phyloP scores from a whole-genome alignment of 2,888 invertebrate species.

The Pemphredon lugubris region DNA sequence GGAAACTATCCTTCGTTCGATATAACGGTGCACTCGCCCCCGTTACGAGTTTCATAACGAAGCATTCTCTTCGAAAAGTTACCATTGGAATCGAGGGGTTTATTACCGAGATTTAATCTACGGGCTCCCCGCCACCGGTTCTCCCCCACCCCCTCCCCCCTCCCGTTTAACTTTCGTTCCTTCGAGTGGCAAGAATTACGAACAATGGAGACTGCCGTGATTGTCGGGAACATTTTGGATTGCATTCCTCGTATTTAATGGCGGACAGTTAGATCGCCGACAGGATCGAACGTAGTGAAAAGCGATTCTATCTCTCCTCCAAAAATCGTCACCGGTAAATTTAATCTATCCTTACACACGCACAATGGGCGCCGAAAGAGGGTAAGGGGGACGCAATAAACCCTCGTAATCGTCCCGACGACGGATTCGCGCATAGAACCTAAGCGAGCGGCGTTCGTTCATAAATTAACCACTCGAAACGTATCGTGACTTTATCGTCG shows the following conservation, averaged over 20 bases:
- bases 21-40: background rate
- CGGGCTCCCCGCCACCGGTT: no score
- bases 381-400: no score
- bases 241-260: slow-evolving; percentile 9
- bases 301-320: background rate
- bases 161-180: slow-evolving; percentile 5
- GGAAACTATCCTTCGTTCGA: no score
- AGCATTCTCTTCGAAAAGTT: background rate
- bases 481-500: no score
- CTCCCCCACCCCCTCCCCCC: no score
- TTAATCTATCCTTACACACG: no score
- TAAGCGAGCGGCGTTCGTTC: no score
- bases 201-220: background rate
- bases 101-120: slow-evolving; percentile 7
- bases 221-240: slow-evolving; percentile 4
- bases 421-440: no score
- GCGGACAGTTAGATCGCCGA: slow-evolving; percentile 4
- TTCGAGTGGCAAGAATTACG: slow-evolving; percentile 7
- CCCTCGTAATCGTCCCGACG: no score
- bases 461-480: no score
- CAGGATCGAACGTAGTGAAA: background rate
- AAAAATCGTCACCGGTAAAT: no score
- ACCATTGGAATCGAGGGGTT: slow-evolving; percentile 15
- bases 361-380: no score
- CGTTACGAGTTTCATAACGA: background rate